Base-by-base conservation (phyloP, 2,888 invertebrate genomes). In the Thalpophila matura region DNA sequence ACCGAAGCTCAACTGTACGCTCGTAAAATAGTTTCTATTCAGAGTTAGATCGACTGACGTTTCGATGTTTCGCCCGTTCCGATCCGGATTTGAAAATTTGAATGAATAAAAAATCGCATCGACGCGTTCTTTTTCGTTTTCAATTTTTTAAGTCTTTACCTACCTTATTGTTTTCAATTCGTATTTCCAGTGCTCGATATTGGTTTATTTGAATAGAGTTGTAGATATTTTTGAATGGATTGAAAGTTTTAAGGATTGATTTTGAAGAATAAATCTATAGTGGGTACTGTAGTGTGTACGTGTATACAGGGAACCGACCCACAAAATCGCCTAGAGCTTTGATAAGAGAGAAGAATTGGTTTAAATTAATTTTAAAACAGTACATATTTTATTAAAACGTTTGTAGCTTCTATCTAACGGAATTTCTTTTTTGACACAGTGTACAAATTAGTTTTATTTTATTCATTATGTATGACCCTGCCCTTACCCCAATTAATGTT, bases 1-100 rank as follows among this genome's bases (percentile, higher is more conserved):
- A 20, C 58, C 38, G 46, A 35, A 38, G 35, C 43, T 33, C 35
- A 65, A 64, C 59, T 63, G 31, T 46, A 68, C 56, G 46, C 50
- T 63, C 38, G 56, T 63, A 53, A 72, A 78, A 80, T 79, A 75
- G 68, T 75, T 77, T 55, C 66, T 40, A 68, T 79, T 80, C 56
- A 38, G 37, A 56, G 57, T 65, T 67, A 57, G 59, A 80, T 79
- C 59, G 69, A 68, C 65, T 70, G 69, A 65, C 72, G 66, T 71
- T 69, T 61, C 63, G 56, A 68, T 79, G 71, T 74, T 65, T 68
- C 51, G 61, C 12, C 33, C 29, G 43, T 61, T 16, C 56, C 40
- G 51, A 59, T 38, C 56, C 63, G 50, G 66, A 67, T 77, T 70
- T 60, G 55, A 74, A 77, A 67, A 65, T 80, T 71, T 57, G 65